Conservation (phyloP, 2,888 invertebrate species). For the Nomada fucata region DNA sequence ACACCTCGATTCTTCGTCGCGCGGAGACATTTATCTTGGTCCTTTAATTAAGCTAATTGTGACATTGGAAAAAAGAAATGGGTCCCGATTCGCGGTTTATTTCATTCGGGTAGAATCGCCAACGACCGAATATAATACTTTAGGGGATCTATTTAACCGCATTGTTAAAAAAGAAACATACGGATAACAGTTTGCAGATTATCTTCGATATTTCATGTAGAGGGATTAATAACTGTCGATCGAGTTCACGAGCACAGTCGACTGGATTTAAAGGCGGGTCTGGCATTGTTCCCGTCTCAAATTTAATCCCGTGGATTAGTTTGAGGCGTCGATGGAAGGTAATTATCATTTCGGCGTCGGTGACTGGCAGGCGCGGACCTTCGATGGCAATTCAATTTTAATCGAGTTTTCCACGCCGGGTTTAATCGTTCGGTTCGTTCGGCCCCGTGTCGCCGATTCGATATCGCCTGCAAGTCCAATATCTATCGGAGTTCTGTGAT, state of each 20-base stretch:
- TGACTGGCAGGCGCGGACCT: conserved; percentile 48
- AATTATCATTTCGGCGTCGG: conserved; percentile 55
- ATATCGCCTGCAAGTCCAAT: conserved; percentile 32
- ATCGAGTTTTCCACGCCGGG: conserved; percentile 48
- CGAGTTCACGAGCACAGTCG: conserved; percentile 2
- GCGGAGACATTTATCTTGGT: not conserved
- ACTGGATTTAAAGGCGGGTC: conserved; percentile 20
- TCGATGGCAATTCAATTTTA: conserved; percentile 64
- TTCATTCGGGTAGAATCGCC: too few relatives aligned
- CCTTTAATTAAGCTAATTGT: conserved; percentile 1
- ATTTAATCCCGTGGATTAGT: conserved; percentile 58
- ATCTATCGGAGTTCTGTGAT: not conserved
- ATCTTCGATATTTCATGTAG: not conserved
- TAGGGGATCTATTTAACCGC: too few relatives aligned
- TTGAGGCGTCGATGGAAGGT: conserved; percentile 36
- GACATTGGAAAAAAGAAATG: too few relatives aligned
- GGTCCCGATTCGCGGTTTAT: too few relatives aligned
- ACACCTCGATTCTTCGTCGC: not conserved
- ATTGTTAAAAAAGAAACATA: not conserved
- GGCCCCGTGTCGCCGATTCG: conserved; percentile 35
- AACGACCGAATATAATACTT: not conserved
- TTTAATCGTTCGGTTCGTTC: conserved; percentile 45
- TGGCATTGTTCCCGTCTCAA: conserved; percentile 31
- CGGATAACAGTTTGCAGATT: not conserved
- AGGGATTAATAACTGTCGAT: not conserved